Evolutionary conservation across 37 sponge, comb jelly and placozoan species (phyloP), one percentile per base, ranked within the genome.

Genomic region (Mnemiopsis leidyi): DNA sequence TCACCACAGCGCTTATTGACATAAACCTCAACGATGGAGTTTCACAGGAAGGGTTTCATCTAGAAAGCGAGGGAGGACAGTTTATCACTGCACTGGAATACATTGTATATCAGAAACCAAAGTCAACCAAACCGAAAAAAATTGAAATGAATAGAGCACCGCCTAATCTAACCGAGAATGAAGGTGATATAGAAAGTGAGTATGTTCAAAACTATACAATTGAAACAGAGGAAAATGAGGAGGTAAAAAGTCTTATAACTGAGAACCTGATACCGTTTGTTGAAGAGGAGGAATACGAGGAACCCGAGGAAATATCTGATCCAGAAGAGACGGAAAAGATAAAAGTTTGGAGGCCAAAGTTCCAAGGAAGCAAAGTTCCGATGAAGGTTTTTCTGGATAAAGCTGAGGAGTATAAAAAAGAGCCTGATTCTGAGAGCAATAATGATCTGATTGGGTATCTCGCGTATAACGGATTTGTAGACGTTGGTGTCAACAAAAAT

Each of bases 281-380:
- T 18, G 61, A 48, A 13, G 61, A 48, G 61, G 61, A 48, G 13
- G 61, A 48, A 18, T 13, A 18, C 13, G 61, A 48, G 61, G 61
- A 48, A 18, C 9, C 5, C 5, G 61, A 48, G 13, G 61, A 13
- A 18, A 48, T 48, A 48, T 5, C 5, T 48, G 61, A 13, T 48
- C 9, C 5, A 3, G 79, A 20, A 32, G 79, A 34, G 33, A 36
- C 30, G 33, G 79, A 77, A 20, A 34, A 9, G 18, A 36, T 77
- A 32, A 77, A 77, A 32, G 79, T 77, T 21, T 77, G 79, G 79
- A 32, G 32, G 33, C 79, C 79, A 32, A 32, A 77, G 0, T 77
- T 77, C 35, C 30, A 77, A 0, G 36, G 36, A 1, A 32, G 35
- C 3, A 34, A 28, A 31, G 32, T 77, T 5, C 36, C 79, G 35